Percentiles rank a stretch among this genome's conserved stretches.
Conservation (phyloP, 2,797 vertebrate genomes). For the Psittacula derbiana region DNA sequence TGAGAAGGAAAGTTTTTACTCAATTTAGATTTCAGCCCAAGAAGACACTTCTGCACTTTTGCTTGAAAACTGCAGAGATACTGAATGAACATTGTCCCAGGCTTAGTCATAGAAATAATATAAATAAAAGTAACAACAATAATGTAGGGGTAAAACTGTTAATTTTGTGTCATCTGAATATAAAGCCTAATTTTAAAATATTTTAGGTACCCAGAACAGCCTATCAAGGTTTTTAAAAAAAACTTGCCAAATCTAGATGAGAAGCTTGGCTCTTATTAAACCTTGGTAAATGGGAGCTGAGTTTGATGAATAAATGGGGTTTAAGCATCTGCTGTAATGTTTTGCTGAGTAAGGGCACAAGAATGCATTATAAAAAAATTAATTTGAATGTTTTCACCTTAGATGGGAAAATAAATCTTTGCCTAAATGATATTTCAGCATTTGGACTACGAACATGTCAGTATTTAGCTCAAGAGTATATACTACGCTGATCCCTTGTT, state of each 20-base stretch:
- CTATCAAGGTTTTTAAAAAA: background rate
- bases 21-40: background rate
- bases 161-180: background rate
- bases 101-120: background rate
- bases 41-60: background rate
- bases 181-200: background rate
- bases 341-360: slow-evolving; percentile 25
- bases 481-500: background rate
- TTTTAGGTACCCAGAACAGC: background rate
- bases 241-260: background rate
- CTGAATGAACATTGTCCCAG: background rate
- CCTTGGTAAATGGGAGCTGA: background rate
- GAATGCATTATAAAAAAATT: slow-evolving; percentile 26
- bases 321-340: slow-evolving; percentile 19
- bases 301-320: background rate
- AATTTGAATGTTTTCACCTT: slow-evolving; percentile 30
- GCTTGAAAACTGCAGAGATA: background rate
- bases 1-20: background rate
- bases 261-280: background rate
- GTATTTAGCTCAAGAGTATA: background rate
- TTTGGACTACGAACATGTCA: background rate
- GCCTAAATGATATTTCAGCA: slow-evolving; percentile 40
- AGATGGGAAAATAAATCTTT: slow-evolving; percentile 32
- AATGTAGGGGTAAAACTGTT: background rate
- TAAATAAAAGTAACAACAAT: background rate